Base-by-base conservation (phyloP, 1,140 invertebrate species). In the Propsilocerus akamusi region DNA sequence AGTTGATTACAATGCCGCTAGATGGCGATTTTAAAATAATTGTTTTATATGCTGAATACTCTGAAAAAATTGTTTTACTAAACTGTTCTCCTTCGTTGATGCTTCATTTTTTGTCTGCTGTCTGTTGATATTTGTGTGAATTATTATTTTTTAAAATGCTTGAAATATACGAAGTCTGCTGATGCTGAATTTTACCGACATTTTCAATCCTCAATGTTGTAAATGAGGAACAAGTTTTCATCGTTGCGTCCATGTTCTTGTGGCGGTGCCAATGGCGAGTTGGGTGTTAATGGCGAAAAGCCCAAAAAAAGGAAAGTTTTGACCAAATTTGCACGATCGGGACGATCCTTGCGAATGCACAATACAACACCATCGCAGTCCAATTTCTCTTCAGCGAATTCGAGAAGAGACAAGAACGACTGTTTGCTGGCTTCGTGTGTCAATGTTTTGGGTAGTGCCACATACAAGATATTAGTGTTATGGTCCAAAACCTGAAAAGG, bases 261-360 rank as follows among this genome's bases (percentile, higher is more conserved):
- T 74, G 74, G 60, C 65, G 70, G 57, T 68, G 73, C 59, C 55
- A 88, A 68, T n/a, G 75, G 72, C 49, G 89, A 83, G 56, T 78
- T 83, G 47, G 92, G 89, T 32, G 85, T 75, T 54, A 95, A 70
- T 41, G 85, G 74, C 54, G 78, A 76, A 69, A 97, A 97, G 46
- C 92, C 92, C 69, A 97, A 78, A 70, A 94, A 96, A 83, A 94
- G 93, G 77, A 97, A 97, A 48, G 89, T 91, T 58, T 90, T 80
- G 49, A 97, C 80, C 50, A 96, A 72, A 54, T 80, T 79, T 28
- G 81, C 81, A 69, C 86, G 76, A 68, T 97, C 89, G 28, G 75
- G 62, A 46, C 89, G 78, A 60, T 85, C 80, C 67, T 92, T 91
- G 51, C 79, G 76, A 58, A 94, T 80, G 64, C 83, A 90, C 57